Base-by-base conservation (phyloP, 2,797 vertebrate species). In the Lepidocolaptes lacrymiger region DNA sequence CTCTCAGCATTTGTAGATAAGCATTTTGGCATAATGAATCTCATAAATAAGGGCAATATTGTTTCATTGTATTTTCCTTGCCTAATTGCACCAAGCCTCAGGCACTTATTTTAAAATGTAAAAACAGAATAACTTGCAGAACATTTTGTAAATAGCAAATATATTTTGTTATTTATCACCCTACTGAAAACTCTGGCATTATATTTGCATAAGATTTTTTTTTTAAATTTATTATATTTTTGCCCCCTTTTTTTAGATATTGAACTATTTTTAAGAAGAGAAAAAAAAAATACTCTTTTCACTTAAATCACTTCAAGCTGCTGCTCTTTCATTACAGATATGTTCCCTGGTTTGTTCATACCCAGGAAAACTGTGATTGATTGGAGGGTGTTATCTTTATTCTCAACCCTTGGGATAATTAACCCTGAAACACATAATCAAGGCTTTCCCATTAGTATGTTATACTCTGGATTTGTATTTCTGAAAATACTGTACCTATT, bases 351-450 rank as follows among this genome's bases (percentile, higher is more conserved):
- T 85, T 79, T 76, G 12, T 79, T 89, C 28, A 22, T 68, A 82
- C 23, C 5, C n/a, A 87, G 27, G 84, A 67, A 94, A 89, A 30
- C 27, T 64, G 30, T 39, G 86, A 85, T 74, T 91, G 78, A 93
- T 58, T 83, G 49, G 56, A 89, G 15, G 55, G 39, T 93, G 52
- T 37, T 87, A 32, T 83, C 86, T 95, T 84, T 77, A 64, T 91
- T 87, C n/a, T 89, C 72, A 71, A 22, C 21, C 56, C 37, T 80
- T 36, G 24, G 27, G 46, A 59, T 93, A 90, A 96, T 95, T 91
- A 95, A 91, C 79, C 54, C 71, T 75, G 83, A 88, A 94, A 85
- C 17, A 62, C 26, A 85, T 49, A 92, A 51, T 89, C 49, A 88
- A 85, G 52, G 10, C 17, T 54, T 82, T 79, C 32, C 34, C 17